A percentile compares a stretch with the other conserved stretches of the same genome.
phyloP scores from a whole-genome alignment of 2,113 vertebrate species.

The Chlamydotis undulata region DNA sequence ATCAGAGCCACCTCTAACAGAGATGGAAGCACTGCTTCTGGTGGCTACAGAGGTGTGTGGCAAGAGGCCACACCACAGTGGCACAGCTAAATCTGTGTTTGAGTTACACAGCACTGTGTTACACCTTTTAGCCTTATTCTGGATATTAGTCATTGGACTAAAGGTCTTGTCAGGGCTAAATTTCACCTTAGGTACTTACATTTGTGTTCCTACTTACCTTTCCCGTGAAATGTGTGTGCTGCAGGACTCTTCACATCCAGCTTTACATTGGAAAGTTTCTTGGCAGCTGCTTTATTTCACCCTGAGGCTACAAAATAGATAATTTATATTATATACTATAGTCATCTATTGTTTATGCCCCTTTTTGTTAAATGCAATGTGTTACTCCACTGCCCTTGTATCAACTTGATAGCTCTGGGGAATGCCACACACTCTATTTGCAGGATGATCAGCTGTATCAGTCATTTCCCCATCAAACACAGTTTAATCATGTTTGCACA shows the following conservation, averaged over 20 bases:
- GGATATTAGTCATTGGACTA: neutral
- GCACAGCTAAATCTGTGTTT: neutral
- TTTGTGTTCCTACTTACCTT: neutral
- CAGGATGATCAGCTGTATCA: neutral
- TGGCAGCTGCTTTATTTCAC: neutral
- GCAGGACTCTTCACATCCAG: neutral
- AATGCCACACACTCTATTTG: neutral
- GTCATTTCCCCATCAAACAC: neutral
- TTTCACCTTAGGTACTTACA: neutral
- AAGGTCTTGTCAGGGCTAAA: neutral
- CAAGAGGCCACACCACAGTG: neutral
- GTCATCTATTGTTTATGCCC: neutral
- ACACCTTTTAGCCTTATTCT: neutral
- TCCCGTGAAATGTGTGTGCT: neutral
- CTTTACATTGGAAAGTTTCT: neutral
- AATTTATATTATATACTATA: neutral
- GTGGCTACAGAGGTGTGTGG: neutral
- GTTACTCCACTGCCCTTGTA: neutral
- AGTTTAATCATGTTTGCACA: neutral
- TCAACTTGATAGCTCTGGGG: neutral
- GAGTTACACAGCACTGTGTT: neutral
- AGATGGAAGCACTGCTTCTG: neutral
- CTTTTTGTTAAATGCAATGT: neutral
- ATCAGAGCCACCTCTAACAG: neutral
- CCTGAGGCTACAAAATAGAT: neutral